Base-by-base conservation (phyloP, 2,888 invertebrate species). In the Ophion obscuratus region DNA sequence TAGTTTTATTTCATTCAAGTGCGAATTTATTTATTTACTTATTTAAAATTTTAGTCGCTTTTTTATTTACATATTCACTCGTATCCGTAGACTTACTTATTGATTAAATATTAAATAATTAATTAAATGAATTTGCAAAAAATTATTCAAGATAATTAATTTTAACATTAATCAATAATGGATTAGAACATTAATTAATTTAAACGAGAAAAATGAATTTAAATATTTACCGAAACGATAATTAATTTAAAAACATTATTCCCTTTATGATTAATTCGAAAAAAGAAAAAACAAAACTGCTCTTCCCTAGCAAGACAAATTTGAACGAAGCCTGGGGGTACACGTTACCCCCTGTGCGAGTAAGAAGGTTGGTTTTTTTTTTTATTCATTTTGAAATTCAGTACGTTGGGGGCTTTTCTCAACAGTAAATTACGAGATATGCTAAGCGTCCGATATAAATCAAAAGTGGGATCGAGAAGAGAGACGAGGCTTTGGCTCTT, bases 351-450 rank as follows among this genome's bases (percentile, higher is more conserved):
- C 53, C 53, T 14, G 14, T 53, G 53, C 53, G 14, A 14, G 53
- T 14, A 2, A 53, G 14, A 17, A 7, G 7, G 40, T 11, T 17
- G 3, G 24, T 17, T 11, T 53, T 17, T 27, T 70, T 10, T 27
- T 78, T 80, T 77, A 70, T 77, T 80, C 66, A 87, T 81, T 80
- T 80, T 85, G 20, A 88, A 88, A 90, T 90, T 88, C 89, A 53
- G 91, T 93, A 93, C 93, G 93, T 93, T 93, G 91, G 92, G 90
- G 91, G 92, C 20, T 92, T 92, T 88, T 94, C 93, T 88, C 89
- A 90, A 93, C 93, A 94, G 94, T 94, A 94, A 94, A 94, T 94
- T 93, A 94, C 93, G 92, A 93, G 93, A 94, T 94, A 94, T 94
- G 94, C 94, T 93, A 94, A 94, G 93, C 93, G 93, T 88, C 89